These are phyloP conservation scores for Ophioninae sp. DNA, from an alignment of 2,888 invertebrate species.

Conservation along the genomic window DNA sequence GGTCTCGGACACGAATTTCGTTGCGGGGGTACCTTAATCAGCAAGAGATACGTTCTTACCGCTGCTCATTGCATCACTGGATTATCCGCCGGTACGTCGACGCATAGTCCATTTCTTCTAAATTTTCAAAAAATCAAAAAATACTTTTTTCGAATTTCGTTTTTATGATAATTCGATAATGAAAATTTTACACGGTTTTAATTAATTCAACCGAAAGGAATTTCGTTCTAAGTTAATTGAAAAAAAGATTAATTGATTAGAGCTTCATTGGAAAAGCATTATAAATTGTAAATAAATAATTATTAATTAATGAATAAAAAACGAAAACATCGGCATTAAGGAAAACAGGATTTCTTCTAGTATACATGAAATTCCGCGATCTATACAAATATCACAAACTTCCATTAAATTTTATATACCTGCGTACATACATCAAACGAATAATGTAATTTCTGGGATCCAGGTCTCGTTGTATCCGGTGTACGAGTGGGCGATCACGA, in stretches of 20 bases:
- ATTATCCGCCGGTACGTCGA: constrained; percentile 70
- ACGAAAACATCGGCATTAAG: neutral
- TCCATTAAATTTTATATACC: neutral
- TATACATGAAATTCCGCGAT: no score
- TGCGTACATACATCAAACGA: neutral
- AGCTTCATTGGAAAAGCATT: no score
- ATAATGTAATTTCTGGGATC: constrained; percentile 19
- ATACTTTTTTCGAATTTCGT: neutral
- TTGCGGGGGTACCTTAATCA: constrained; percentile 82
- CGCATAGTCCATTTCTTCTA: neutral
- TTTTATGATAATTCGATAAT: neutral
- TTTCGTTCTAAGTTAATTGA: neutral
- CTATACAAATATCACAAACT: neutral
- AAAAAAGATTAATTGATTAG: no score
- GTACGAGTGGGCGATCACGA: constrained; percentile 86
- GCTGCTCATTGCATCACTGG: constrained; percentile 83
- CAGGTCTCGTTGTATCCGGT: constrained; percentile 75
- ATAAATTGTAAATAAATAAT: no score
- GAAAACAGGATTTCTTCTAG: no score
- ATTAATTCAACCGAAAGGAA: neutral
- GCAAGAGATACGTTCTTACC: constrained; percentile 83
- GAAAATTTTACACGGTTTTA: neutral
- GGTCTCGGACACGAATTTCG: constrained; percentile 70
- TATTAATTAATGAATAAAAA: neutral
- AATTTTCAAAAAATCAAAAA: neutral